A percentile compares a stretch with the other conserved stretches of the same genome.
These are phyloP conservation scores for Arge pagana DNA, from an alignment of 2,888 invertebrate genomes.

Conservation along the genomic window DNA sequence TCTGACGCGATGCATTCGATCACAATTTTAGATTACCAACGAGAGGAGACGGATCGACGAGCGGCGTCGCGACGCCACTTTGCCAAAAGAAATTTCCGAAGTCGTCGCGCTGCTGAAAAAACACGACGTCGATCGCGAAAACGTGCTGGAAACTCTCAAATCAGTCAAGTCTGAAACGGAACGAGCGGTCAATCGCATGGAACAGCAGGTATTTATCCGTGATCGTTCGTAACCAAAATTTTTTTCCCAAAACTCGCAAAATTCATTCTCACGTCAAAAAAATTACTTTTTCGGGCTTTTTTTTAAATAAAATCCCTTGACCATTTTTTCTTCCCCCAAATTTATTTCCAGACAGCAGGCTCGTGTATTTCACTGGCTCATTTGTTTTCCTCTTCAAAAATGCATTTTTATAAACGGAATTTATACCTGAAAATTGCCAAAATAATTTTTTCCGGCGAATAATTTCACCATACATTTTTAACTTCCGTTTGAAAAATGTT, in stretches of 20 bases:
- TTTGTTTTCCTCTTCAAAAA: too few relatives aligned
- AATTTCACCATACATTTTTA: too few relatives aligned
- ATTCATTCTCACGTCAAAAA: too few relatives aligned
- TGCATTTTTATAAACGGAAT: too few relatives aligned
- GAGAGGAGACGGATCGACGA: constrained; percentile 30
- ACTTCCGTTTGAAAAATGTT: too few relatives aligned
- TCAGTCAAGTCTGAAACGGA: constrained; percentile 71
- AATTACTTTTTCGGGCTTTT: too few relatives aligned
- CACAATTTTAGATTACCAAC: constrained; percentile 34
- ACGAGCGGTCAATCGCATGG: constrained; percentile 69
- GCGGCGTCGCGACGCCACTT: constrained; percentile 34
- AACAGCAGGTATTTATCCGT: constrained; percentile 62
- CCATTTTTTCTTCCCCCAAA: too few relatives aligned
- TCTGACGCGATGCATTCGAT: constrained; percentile 28
- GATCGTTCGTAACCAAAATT: constrained; percentile 1
- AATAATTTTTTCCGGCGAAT: too few relatives aligned
- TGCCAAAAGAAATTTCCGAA: constrained; percentile 59
- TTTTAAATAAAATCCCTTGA: too few relatives aligned
- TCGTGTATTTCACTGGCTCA: too few relatives aligned
- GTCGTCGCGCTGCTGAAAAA: constrained; percentile 65
- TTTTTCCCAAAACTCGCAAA: constrained; percentile 6
- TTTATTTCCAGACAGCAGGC: too few relatives aligned
- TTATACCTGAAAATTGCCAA: too few relatives aligned
- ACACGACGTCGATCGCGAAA: constrained; percentile 69
- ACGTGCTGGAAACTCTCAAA: constrained; percentile 69